Evolutionary conservation across 2,888 invertebrate species (phyloP), one percentile per base, ranked within the genome.

Genomic region (Pedicia rivosa): DNA sequence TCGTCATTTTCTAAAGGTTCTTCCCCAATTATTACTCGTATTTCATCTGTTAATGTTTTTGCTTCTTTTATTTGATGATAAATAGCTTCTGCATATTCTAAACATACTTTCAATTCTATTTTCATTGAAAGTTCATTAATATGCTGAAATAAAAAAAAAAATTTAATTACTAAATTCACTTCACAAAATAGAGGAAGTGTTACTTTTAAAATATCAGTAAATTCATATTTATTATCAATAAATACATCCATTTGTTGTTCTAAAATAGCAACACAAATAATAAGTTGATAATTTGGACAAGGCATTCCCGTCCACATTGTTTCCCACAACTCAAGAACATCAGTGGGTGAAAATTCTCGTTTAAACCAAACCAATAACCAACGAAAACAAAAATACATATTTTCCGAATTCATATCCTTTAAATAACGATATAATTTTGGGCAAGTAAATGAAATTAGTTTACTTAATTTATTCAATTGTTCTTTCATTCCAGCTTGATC

Each of bases 351-450:
- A 55, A 97, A 86, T 64, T 98, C 97, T 44, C 97, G 64, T 59
- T 97, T 98, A 58, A 94, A 97, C 62, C 88, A 74, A 7, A 95
- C 91, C 9, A 98, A 68, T 19, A 97, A 70, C 95, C 97, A 98
- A 8, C 97, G 82, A 65, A 98, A 98, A 59, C 94, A 94, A 64
- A 98, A 98, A 62, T 91, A 97, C 87, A 98, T 90, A 57, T 97
- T 95, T 5, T 84, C 88, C 0, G 71, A 70, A 12, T 56, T 58
- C 27, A 57, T 53, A 2, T 49, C 48, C 38, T 80, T 76, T 43
- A 98, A 68, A 57, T 97, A 92, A 36, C 74, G 74, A 35, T 84
- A 84, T 28, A 98, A 68, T 41, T 77, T 74, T 0, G 91, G 90
- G 54, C 87, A 83, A 13, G 81, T 73, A 50, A 88, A 80, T 46